These are phyloP conservation scores for Ormyrus rosae DNA, from an alignment of 2,888 invertebrate species.

Conservation along the genomic window DNA sequence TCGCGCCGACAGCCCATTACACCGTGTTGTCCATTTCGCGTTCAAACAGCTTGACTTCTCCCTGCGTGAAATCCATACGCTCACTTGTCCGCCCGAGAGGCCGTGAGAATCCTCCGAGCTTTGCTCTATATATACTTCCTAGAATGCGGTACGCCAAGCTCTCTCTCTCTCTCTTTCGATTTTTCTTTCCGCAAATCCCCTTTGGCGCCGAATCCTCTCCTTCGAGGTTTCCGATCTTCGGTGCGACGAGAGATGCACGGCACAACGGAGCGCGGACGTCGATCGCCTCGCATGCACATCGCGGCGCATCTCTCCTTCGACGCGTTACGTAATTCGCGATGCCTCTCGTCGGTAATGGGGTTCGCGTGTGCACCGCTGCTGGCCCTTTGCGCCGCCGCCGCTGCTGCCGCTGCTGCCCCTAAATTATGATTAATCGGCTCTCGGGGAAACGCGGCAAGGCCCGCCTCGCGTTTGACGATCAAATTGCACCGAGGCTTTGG, in stretches of 20 bases:
- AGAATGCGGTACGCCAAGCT: too few relatives aligned
- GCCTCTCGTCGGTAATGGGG: slow-evolving; percentile 37
- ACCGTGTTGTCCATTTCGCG: slow-evolving; percentile 74
- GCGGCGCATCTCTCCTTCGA: slow-evolving; percentile 33
- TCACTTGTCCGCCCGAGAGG: too few relatives aligned
- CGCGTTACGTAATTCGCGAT: slow-evolving; percentile 57
- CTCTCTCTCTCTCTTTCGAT: too few relatives aligned
- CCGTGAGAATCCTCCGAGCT: too few relatives aligned
- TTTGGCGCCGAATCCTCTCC: too few relatives aligned
- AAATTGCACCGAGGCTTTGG: slow-evolving; percentile 33
- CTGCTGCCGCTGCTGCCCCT: slow-evolving; percentile 17
- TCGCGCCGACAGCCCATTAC: slow-evolving; percentile 70
- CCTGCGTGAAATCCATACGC: not conserved
- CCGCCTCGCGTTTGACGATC: slow-evolving; percentile 9
- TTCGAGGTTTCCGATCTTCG: too few relatives aligned
- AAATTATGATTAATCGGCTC: slow-evolving; percentile 55
- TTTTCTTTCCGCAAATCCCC: too few relatives aligned
- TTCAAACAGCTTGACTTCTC: slow-evolving; percentile 68
- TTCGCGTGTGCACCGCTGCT: slow-evolving; percentile 42
- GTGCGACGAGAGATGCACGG: too few relatives aligned
- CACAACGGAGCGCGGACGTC: not conserved
- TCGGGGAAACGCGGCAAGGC: slow-evolving; percentile 1
- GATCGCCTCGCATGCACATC: slow-evolving; percentile 59
- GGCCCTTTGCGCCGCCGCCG: slow-evolving; percentile 22
- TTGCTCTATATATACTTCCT: too few relatives aligned